Evolutionary conservation across 2,113 vertebrate species (phyloP).

Genomic region (Lamprotornis superbus): DNA sequence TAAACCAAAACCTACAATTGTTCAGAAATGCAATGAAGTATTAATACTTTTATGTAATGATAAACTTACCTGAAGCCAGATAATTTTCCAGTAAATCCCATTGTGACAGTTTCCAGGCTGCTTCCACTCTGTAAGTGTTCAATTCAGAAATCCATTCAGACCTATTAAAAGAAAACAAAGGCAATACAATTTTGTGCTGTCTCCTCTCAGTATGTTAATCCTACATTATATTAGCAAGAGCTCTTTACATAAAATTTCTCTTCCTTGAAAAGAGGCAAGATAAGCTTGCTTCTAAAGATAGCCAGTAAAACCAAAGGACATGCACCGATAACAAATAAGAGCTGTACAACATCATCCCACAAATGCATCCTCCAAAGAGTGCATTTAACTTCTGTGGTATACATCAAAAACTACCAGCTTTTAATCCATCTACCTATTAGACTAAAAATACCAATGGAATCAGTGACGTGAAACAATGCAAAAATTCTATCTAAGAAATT

Average conservation of each 20-base stretch:
- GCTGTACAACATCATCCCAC: neutral
- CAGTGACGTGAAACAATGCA: neutral
- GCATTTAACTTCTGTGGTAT: neutral
- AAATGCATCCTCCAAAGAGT: neutral
- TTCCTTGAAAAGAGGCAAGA: neutral
- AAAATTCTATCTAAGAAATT: neutral
- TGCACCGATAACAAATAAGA: neutral
- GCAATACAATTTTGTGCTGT: neutral
- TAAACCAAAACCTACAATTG: neutral
- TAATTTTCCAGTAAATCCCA: constrained; percentile 97
- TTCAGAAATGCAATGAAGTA: neutral
- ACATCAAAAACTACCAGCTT: neutral
- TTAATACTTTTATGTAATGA: neutral
- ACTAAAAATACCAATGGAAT: neutral
- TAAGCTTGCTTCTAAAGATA: neutral
- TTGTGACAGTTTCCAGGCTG: constrained; percentile 94
- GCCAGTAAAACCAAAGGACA: neutral
- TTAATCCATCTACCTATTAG: neutral
- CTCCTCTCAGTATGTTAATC: neutral
- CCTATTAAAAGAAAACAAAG: constrained; percentile 65
- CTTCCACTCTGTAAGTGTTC: constrained; percentile 95
- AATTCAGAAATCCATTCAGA: constrained; percentile 93
- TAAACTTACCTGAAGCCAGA: constrained; percentile 85
- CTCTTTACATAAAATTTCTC: neutral
- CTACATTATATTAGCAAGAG: neutral